Evolutionary conservation across 2,797 vertebrate species (phyloP), one percentile per base, ranked within the genome.

Genomic region (Coilia nasus): DNA sequence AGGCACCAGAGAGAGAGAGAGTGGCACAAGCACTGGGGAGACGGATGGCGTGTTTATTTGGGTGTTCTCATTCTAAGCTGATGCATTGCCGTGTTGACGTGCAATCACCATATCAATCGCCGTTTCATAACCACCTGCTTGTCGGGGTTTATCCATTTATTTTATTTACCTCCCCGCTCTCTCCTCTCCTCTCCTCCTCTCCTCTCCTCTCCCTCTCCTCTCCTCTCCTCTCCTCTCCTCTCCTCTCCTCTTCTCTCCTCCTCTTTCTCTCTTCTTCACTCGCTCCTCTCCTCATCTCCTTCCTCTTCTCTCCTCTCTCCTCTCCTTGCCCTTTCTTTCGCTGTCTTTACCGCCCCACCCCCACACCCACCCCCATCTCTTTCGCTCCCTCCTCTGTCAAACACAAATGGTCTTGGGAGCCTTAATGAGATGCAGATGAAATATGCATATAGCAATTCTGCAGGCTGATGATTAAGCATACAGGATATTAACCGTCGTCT

Each of bases 401-500:
- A 86, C 87, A 88, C 88, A 84, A 82, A 78, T 78, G 71, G 71
- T 41, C 71, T 17, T 2, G 0, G 60, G 75, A 86, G 88, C 84
- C 84, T 89, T 90, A 90, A 90, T 89, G 88, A 90, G 90, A 90
- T 90, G 90, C 89, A 90, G 89, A 90, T 90, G 90, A 90, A 88
- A 88, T 89, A 89, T 84, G 88, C 90, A 85, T 86, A 89, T 89
- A 89, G 86, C 88, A 86, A 89, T 89, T 89, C 88, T 90, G 86
- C 86, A 88, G 90, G 85, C 87, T 89, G 54, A 88, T 90, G 90
- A 90, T 90, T 90, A 90, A 89, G 90, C 85, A 82, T 78, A 78
- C 87, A 90, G 89, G 87, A 88, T 89, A 90, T 89, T 90, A 90
- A 88, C 88, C 81, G 86, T 86, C 89, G 94, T 91, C 94, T 94